These are phyloP conservation scores for Xiphophorus birchmanni DNA, from an alignment of 2,797 vertebrate species.

Conservation along the genomic window DNA sequence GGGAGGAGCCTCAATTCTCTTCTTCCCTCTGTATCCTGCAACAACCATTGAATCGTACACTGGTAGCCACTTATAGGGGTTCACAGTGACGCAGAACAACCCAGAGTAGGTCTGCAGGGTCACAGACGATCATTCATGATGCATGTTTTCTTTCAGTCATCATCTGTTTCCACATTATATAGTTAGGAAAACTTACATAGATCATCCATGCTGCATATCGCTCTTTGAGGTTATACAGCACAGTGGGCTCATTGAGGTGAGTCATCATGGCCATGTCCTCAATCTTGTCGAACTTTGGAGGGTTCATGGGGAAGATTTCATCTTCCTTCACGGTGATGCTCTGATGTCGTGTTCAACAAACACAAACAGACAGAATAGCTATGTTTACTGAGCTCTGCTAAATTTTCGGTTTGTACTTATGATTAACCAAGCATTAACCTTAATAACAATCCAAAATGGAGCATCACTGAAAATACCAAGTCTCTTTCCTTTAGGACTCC, in stretches of 20 bases:
- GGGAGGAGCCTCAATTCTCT: conserved; percentile 90
- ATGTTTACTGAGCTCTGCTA: background rate
- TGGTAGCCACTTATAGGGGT: conserved; percentile 91
- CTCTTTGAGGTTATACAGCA: conserved; percentile 96
- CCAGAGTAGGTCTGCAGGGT: conserved; percentile 57
- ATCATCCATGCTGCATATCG: conserved; percentile 95
- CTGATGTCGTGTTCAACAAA: conserved; percentile 58
- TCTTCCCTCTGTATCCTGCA: conserved; percentile 81
- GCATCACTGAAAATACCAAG: background rate
- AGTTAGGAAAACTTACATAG: conserved; percentile 73
- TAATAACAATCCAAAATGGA: background rate
- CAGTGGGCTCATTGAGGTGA: conserved; percentile 83
- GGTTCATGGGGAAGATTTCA: conserved; percentile 76
- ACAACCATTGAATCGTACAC: conserved; percentile 87
- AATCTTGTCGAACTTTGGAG: conserved; percentile 78
- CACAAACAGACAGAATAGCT: background rate
- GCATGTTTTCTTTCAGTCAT: background rate
- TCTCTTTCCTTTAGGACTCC: background rate
- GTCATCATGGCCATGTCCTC: conserved; percentile 86
- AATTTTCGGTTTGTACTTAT: background rate
- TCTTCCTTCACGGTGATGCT: conserved; percentile 84
- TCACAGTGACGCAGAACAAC: conserved; percentile 88
- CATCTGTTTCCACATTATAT: background rate
- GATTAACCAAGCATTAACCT: background rate
- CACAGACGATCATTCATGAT: background rate